phyloP scores from a whole-genome alignment of 2,113 vertebrate genomes.

The Formicarius rufipectus region DNA sequence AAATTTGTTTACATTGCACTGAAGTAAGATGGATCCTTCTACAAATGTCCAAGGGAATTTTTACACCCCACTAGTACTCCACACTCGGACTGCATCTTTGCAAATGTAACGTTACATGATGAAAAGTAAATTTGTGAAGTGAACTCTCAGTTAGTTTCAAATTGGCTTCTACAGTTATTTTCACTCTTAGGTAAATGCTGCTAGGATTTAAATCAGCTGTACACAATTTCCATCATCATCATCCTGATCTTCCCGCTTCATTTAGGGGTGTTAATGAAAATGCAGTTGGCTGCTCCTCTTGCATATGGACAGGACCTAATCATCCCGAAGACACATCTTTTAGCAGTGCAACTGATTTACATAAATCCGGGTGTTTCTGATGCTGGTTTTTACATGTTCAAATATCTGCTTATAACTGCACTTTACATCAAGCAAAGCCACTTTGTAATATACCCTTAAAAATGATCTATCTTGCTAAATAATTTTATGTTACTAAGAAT shows the following conservation, averaged over 20 bases:
- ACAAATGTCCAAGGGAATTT: background rate
- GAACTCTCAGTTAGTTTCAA: background rate
- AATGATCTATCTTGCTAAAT: background rate
- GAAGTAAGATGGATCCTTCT: background rate
- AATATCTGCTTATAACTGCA: background rate
- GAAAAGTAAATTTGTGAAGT: slow-evolving; percentile 10
- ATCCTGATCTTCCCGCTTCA: background rate
- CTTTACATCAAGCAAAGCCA: background rate
- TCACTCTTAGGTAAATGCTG: background rate
- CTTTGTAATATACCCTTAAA: background rate
- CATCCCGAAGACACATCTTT: background rate
- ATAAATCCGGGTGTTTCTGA: background rate
- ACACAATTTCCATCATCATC: background rate
- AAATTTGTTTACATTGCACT: background rate
- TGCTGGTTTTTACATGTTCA: background rate
- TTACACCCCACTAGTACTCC: background rate
- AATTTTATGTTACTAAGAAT: background rate
- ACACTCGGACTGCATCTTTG: background rate
- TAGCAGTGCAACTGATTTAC: background rate
- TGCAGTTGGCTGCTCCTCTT: background rate
- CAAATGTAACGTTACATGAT: background rate
- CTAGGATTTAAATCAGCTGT: background rate
- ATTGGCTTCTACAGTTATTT: background rate
- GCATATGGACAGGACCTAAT: background rate
- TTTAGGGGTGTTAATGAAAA: slow-evolving; percentile 8